Evolutionary conservation across 2,888 invertebrate species (phyloP).

Genomic region (Cloeon dipterum): DNA sequence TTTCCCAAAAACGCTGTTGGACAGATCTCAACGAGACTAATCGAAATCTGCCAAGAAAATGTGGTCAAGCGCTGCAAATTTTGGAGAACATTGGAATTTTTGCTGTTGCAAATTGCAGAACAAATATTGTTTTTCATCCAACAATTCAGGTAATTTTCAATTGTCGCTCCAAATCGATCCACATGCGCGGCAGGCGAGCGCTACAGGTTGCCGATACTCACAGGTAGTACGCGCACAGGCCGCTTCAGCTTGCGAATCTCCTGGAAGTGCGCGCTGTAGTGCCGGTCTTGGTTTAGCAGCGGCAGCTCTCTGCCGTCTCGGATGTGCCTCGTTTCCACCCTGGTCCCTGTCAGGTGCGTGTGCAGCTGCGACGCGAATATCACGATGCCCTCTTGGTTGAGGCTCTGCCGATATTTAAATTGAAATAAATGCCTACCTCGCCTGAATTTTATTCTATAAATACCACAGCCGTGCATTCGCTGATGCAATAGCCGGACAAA

Average conservation of each 20-base stretch:
- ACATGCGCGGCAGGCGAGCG: too few species aligned
- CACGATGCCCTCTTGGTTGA: conserved; percentile 45
- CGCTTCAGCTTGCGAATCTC: conserved; percentile 71
- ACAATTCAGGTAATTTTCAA: too few species aligned
- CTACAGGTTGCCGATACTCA: conserved; percentile 24
- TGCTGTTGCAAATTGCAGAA: too few species aligned
- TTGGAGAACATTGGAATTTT: too few species aligned
- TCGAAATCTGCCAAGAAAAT: too few species aligned
- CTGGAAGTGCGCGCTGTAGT: conserved; percentile 95
- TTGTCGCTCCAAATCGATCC: too few species aligned
- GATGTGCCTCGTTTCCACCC: conserved; percentile 66
- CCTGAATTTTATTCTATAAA: neutral
- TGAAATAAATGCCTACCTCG: neutral
- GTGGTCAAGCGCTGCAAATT: too few species aligned
- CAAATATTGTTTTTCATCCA: too few species aligned
- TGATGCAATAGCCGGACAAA: conserved; percentile 72
- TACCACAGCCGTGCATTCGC: conserved; percentile 83
- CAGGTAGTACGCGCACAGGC: conserved; percentile 61
- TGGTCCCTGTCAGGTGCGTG: conserved; percentile 77
- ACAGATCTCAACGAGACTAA: too few species aligned
- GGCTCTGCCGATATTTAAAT: neutral
- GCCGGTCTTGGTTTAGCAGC: conserved; percentile 72
- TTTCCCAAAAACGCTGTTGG: too few species aligned
- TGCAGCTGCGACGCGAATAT: conserved; percentile 94
- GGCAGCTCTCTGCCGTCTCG: conserved; percentile 61